Evolutionary conservation across 2,888 invertebrate genomes (phyloP).

Genomic region (Leuctra nigra): DNA sequence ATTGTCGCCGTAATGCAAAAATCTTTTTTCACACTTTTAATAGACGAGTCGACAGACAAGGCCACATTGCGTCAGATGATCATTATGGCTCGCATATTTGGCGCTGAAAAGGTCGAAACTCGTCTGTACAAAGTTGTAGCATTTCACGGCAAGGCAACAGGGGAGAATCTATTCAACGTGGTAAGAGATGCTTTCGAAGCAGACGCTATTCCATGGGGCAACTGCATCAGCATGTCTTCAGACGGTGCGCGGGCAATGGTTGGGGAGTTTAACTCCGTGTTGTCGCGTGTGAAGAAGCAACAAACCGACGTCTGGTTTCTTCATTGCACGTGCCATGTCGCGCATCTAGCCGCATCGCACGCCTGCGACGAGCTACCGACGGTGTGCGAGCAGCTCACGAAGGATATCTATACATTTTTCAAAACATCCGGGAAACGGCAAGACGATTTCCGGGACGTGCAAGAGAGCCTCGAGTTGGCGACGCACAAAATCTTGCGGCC

Average conservation of each 20-base stretch:
- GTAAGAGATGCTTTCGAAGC: no score
- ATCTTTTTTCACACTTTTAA: no score
- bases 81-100: no score
- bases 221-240: not conserved
- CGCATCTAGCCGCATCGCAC: conserved; percentile 15
- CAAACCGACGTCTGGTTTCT: conserved; percentile 14
- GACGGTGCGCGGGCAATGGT: not conserved
- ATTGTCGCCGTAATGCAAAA: no score
- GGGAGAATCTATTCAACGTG: no score
- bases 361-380: conserved; percentile 1
- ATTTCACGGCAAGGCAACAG: no score
- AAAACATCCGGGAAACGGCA: conserved; percentile 6
- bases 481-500: conserved; percentile 2
- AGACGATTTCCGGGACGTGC: not conserved
- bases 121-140: no score
- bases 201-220: not conserved
- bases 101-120: no score
- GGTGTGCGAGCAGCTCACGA: not conserved
- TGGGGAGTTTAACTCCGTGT: not conserved
- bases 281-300: not conserved
- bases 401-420: not conserved
- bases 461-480: not conserved
- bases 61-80: no score
- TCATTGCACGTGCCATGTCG: conserved; percentile 1
- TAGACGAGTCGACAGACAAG: no score